Evolutionary conservation across 2,888 invertebrate genomes (phyloP).

Genomic region (Molorchus minor): DNA sequence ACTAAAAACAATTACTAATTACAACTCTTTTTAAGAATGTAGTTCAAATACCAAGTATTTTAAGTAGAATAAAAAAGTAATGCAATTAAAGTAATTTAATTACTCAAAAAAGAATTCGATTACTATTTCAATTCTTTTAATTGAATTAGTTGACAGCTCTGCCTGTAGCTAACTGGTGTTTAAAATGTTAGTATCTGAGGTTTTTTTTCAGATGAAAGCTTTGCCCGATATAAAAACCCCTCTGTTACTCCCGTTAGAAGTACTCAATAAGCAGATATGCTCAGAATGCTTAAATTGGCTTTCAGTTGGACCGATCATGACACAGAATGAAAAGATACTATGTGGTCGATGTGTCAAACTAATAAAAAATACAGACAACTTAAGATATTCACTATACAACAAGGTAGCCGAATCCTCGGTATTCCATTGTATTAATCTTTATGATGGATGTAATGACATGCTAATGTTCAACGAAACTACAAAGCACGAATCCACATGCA

Average conservation of each 20-base stretch:
- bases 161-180: no score
- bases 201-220: no score
- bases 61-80: no score
- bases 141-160: no score
- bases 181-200: no score
- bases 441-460: not conserved
- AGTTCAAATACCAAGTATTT: no score
- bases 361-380: not conserved
- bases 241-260: not conserved
- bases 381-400: not conserved
- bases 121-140: no score
- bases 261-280: not conserved
- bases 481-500: not conserved
- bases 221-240: not conserved
- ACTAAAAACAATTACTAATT: no score
- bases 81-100: no score
- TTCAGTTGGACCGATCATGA: not conserved
- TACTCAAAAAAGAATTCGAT: no score
- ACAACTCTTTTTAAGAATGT: no score
- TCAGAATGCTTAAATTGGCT: not conserved
- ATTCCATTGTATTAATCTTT: not conserved
- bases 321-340: not conserved
- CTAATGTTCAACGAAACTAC: not conserved
- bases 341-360: not conserved
- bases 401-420: not conserved